Evolutionary conservation across 1,140 invertebrate species (phyloP).

Genomic region (Daktulosphaira vitifoliae): DNA sequence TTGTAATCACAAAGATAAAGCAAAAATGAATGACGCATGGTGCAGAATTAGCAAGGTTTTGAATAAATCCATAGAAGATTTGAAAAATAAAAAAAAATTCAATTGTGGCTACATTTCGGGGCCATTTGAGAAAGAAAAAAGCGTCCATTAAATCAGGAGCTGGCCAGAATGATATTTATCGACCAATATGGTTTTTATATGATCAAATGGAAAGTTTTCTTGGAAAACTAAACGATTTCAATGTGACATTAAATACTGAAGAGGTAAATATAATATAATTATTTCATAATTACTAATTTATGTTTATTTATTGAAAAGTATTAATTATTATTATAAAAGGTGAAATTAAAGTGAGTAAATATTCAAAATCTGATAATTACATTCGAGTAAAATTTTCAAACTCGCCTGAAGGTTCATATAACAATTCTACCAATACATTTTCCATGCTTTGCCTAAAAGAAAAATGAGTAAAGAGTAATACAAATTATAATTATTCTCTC

Average conservation of each 20-base stretch:
- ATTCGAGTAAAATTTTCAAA: background rate
- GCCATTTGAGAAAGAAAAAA: constrained; percentile 36
- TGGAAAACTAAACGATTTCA: background rate
- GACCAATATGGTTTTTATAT: constrained; percentile 41
- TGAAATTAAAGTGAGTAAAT: background rate
- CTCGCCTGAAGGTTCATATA: no score
- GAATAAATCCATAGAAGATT: background rate
- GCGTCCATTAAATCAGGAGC: constrained; percentile 37
- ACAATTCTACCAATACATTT: no score
- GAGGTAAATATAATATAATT: no score
- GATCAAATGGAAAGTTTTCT: constrained; percentile 40
- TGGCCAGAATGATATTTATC: constrained; percentile 38
- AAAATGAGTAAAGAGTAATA: background rate
- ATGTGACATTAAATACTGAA: background rate
- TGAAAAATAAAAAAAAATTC: constrained; percentile 22
- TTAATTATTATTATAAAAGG: no score
- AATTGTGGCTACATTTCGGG: constrained; percentile 22
- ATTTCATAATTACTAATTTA: no score
- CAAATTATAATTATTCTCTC: no score
- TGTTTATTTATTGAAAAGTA: no score
- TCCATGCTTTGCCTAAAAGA: background rate
- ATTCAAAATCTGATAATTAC: background rate
- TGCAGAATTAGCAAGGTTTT: background rate
- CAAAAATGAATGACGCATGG: constrained; percentile 10
- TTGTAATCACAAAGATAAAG: background rate